phyloP scores from a whole-genome alignment of 2,888 invertebrate genomes.

The Acholoe squamosa region DNA sequence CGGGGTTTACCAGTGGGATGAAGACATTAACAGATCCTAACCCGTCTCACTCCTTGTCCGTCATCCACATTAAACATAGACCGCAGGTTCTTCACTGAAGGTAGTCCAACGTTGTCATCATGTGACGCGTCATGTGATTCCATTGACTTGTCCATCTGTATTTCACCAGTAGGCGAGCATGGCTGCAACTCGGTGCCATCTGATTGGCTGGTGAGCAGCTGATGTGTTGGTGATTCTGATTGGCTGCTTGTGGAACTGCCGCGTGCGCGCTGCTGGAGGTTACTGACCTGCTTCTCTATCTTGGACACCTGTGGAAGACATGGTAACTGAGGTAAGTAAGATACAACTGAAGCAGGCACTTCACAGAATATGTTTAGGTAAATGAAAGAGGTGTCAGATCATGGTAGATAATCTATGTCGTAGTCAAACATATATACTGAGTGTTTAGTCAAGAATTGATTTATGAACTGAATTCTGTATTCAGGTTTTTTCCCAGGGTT shows the following conservation, averaged over 20 bases:
- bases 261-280: constrained; percentile 42
- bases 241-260: constrained; percentile 12
- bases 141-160: not conserved
- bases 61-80: constrained; percentile 74
- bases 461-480: too few relatives aligned
- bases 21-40: constrained; percentile 51
- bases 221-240: constrained; percentile 14
- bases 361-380: too few relatives aligned
- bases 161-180: not conserved
- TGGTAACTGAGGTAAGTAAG: not conserved
- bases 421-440: too few relatives aligned
- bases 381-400: too few relatives aligned
- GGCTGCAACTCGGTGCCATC: too few relatives aligned
- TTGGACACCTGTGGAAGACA: constrained; percentile 52
- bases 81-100: constrained; percentile 78
- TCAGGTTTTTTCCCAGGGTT: too few relatives aligned
- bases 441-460: too few relatives aligned
- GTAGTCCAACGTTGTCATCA: constrained; percentile 70
- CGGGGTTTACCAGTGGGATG: constrained; percentile 10
- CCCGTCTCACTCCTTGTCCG: constrained; percentile 19
- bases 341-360: too few relatives aligned
- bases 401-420: too few relatives aligned
- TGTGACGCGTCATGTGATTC: not conserved
- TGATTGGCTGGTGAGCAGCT: not conserved
- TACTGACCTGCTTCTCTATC: constrained; percentile 61